Base-by-base conservation (phyloP, 2,888 invertebrate species). In the Sinotaia quadrata region DNA sequence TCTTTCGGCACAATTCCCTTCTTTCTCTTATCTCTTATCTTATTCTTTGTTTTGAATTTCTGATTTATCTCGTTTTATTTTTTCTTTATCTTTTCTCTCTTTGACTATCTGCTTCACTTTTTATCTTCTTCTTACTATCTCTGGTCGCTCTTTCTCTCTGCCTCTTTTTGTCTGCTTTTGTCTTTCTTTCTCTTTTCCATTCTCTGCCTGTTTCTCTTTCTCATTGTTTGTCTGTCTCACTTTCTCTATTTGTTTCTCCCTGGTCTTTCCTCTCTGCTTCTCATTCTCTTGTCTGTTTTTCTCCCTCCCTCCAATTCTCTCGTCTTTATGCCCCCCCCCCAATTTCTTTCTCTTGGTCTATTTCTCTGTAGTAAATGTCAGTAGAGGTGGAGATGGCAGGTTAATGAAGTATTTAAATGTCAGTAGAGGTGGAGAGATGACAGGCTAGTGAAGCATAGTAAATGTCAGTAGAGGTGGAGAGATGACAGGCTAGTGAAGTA, bases 31-130 rank as follows among this genome's bases (percentile, higher is more conserved):
- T 18, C n/a, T 21, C 34, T 18, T 54, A 31, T 54, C 4, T 54
- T 34, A 33, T 2, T 54, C 54, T 54, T 4, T 54, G 33, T 54
- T 18, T n/a, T 34, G 31, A 5, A 18, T 21, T 54, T 5, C 34
- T 34, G 31, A 5, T 31, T 31, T 54, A 31, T n/a, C 31, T 54
- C 54, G 31, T 4, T 54, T 5, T 31, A 5, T 54, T 34, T 54
- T 3, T 60, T 12, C 34, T n/a, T n/a, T n/a, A n/a, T n/a, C n/a
- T 47, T 61, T 47, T 44, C 56, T 68, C 31, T 60, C 54, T 60
- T 33, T 67, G 29, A 41, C 41, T 60, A 29, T 67, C 47, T 61
- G 41, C 54, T 34, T 60, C 60, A 60, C 52, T 52, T 47, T 67
- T 41, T 37, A 24, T 33, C 36, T 56, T 21, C 18, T 7, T 56